Conservation (phyloP, 1,140 invertebrate species). For the Argopecten irradians region DNA sequence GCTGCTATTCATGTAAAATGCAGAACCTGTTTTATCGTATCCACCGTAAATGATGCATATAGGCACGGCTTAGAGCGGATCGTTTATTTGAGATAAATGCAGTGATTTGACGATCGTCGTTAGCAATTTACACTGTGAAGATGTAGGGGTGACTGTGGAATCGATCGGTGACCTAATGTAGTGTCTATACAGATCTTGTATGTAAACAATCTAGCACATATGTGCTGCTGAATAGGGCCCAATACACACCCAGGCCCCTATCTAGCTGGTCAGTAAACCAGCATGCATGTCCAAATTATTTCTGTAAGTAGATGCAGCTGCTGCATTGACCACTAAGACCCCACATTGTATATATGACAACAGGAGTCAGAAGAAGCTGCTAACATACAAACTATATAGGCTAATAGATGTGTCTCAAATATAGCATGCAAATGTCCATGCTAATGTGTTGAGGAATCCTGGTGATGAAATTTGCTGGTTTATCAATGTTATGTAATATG, state of each 20-base stretch:
- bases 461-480: neutral
- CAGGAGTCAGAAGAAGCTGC: neutral
- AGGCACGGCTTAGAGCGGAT: neutral
- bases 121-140: neutral
- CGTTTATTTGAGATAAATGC: conserved; percentile 13
- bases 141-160: neutral
- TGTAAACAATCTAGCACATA: conserved; percentile 1
- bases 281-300: neutral
- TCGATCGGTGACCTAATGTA: conserved; percentile 6
- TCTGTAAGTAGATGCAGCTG: neutral
- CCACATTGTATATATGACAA: neutral
- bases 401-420: neutral
- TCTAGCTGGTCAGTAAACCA: neutral
- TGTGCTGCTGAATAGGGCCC: neutral
- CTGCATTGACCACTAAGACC: neutral
- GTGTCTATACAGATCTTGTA: neutral
- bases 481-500: no score
- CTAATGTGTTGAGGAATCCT: neutral
- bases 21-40: conserved; percentile 16
- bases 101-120: conserved; percentile 13
- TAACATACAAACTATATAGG: neutral
- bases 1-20: neutral
- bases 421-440: neutral
- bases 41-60: neutral
- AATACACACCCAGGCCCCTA: neutral